Evolutionary conservation across 2,888 invertebrate species (phyloP), one percentile per base, ranked within the genome.

Genomic region (Apamea monoglypha): DNA sequence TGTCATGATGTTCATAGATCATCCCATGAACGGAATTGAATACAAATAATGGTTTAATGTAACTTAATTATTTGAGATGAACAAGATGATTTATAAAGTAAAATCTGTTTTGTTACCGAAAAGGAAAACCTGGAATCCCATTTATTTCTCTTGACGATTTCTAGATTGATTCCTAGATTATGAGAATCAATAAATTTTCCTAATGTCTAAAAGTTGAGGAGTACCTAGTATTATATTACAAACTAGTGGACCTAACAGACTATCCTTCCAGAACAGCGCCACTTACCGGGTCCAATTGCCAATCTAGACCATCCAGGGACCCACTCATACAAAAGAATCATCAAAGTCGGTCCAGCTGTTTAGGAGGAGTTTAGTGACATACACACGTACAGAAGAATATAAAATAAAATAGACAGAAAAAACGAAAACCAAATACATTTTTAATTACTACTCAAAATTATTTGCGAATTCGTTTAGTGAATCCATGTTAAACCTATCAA

Each of bases 1-100:
- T 85, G 78, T 83, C 84, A 85, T 79, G 80, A 85, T 88, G 84
- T 83, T 77, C 75, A 84, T 89, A 59, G 47, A 72, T 70, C 71
- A 80, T 44, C 77, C 83, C 75, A 56, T 32, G 61, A 67, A 61
- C 64, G 67, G 67, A 56, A 76, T 70, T 40, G 32, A 25, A 74
- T 5, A 71, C 32, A 40, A 63, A 25, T 36, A 68, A 68, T 12
- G 2, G 3, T 44, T 32, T 40, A n/a, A 18, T 21, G 16, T 44
- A 63, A 5, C 1, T 59, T 56, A 32, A 18, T 59, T 56, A 25
- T 18, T 59, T 29, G 2, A 53, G 25, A 59, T 64, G 36, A 47
- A 72, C 36, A 73, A 29, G 25, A 44, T 18, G 1, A 64, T 40
- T 29, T 64, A 18, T 44, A 53, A 78, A 56, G 32, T 53, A n/a